These are phyloP conservation scores for Eidolon helvum DNA, from an alignment of 2,113 vertebrate genomes.

Conservation along the genomic window DNA sequence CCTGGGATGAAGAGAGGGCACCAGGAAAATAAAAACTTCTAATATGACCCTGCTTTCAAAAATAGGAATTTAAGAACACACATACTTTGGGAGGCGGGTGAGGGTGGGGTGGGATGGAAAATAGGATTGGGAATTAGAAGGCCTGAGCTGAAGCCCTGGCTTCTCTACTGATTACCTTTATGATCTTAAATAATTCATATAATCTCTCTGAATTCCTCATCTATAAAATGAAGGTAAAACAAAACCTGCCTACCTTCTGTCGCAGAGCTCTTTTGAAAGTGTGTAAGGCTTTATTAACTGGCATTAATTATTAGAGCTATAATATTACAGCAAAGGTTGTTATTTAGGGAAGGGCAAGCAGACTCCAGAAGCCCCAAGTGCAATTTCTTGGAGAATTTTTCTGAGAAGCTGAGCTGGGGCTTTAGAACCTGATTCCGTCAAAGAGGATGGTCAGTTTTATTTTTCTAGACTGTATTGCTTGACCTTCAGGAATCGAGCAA, in stretches of 20 bases:
- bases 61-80: not conserved
- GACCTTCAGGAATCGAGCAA: not conserved
- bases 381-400: not conserved
- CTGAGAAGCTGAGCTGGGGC: not conserved
- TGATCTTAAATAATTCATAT: not conserved
- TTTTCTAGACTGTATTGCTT: not conserved
- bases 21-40: not conserved
- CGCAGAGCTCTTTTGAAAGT: not conserved
- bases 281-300: slow-evolving; percentile 11
- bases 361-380: not conserved
- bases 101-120: not conserved
- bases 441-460: not conserved
- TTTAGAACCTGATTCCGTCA: not conserved
- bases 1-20: not conserved
- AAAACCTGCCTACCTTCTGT: not conserved
- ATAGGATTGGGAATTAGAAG: not conserved
- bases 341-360: not conserved
- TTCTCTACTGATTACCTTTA: not conserved
- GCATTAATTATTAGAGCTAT: slow-evolving; percentile 26
- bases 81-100: not conserved
- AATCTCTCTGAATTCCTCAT: not conserved
- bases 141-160: not conserved
- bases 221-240: slow-evolving; percentile 41
- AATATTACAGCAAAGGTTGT: not conserved
- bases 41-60: not conserved